A percentile compares a stretch with the other conserved stretches of the same genome.
Conservation (phyloP, 2,888 invertebrate genomes). For the Cephus sareptanus region DNA sequence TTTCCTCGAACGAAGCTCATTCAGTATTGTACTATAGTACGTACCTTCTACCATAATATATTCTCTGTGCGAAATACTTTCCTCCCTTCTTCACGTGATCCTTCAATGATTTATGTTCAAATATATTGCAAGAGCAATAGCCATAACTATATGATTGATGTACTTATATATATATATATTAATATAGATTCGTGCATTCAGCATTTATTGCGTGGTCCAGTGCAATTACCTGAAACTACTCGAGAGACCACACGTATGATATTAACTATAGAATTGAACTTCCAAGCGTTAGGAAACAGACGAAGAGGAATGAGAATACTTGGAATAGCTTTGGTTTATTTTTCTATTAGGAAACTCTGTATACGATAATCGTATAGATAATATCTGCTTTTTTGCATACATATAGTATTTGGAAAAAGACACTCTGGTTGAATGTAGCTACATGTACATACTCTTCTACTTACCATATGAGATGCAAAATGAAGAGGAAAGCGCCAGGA, state of each 20-base stretch:
- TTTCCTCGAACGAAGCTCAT: background rate
- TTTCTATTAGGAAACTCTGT: background rate
- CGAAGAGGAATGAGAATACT: background rate
- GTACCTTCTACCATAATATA: background rate
- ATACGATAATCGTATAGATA: background rate
- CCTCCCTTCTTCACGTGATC: background rate
- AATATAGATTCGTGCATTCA: background rate
- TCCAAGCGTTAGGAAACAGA: background rate
- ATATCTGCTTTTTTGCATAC: too few species aligned
- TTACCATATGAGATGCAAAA: slow-evolving; percentile 84
- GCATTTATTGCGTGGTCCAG: background rate
- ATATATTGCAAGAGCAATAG: background rate
- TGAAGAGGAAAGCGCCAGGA: slow-evolving; percentile 81
- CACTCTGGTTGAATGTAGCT: background rate
- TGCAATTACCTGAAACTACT: background rate
- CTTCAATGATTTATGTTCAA: background rate
- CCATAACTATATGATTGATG: background rate
- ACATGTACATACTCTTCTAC: slow-evolving; percentile 48
- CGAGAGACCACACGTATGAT: background rate
- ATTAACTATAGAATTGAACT: background rate
- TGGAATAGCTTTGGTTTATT: background rate
- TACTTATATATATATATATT: background rate
- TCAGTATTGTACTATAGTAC: background rate
- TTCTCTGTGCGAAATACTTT: background rate
- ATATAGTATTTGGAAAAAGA: background rate